These are phyloP conservation scores for Ostrea denselamellosa DNA, from an alignment of 1,140 invertebrate species.

Conservation along the genomic window DNA sequence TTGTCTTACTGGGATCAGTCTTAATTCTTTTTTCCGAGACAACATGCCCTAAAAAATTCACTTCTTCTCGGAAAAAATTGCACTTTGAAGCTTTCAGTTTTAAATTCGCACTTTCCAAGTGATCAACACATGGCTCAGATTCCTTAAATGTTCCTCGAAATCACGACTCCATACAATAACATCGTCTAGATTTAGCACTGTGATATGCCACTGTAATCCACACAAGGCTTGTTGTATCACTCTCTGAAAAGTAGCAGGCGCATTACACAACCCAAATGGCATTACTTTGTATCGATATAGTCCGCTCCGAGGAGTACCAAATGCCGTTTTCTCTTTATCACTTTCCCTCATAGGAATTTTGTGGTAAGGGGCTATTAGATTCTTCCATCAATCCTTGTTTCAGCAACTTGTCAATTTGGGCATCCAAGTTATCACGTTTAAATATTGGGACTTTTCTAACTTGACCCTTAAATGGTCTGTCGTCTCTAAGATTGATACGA, in stretches of 20 bases:
- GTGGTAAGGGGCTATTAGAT: too few relatives aligned
- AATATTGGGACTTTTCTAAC: constrained; percentile 24
- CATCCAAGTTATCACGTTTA: neutral
- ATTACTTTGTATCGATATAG: neutral
- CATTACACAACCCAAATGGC: neutral
- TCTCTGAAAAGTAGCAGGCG: neutral
- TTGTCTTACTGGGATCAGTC: too few relatives aligned
- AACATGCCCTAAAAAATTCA: too few relatives aligned
- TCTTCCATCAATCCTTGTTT: too few relatives aligned
- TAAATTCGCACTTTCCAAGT: too few relatives aligned
- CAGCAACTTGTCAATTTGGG: too few relatives aligned
- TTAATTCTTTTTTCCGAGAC: too few relatives aligned
- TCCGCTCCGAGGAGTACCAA: too few relatives aligned
- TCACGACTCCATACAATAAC: neutral
- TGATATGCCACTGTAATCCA: neutral
- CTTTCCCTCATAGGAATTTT: too few relatives aligned
- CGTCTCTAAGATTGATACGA: neutral
- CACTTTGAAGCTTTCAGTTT: too few relatives aligned
- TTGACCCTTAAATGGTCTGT: constrained; percentile 26
- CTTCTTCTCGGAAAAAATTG: too few relatives aligned
- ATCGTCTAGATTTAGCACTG: neutral
- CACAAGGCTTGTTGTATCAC: neutral
- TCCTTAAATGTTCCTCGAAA: neutral
- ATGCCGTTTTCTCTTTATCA: too few relatives aligned
- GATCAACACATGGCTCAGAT: neutral